A percentile compares a stretch with the other conserved stretches of the same genome.
Evolutionary conservation across 2,888 invertebrate species (phyloP).

Genomic region (Blastobasis lacticolella): DNA sequence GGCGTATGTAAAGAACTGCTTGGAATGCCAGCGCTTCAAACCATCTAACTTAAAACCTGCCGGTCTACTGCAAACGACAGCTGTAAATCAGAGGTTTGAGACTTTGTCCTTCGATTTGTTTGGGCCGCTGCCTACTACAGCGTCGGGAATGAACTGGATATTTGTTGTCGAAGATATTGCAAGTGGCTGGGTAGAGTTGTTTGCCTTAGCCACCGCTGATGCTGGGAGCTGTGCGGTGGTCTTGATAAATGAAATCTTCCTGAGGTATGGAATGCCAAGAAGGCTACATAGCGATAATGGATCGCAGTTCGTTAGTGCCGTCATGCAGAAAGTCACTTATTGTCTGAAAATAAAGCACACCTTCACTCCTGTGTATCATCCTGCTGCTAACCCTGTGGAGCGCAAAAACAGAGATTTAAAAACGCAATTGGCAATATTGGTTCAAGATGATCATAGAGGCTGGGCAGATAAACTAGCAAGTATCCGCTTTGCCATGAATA

Average conservation of each 20-base stretch:
- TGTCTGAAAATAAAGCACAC: slow-evolving; percentile 23
- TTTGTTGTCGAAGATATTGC: slow-evolving; percentile 16
- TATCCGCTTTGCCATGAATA: slow-evolving; percentile 14
- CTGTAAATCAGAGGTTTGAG: slow-evolving; percentile 12
- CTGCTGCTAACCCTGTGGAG: slow-evolving; percentile 30
- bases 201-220: slow-evolving; percentile 23
- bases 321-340: slow-evolving; percentile 17
- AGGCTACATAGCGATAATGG: slow-evolving; percentile 15
- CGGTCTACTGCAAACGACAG: slow-evolving; percentile 11
- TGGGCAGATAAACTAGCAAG: slow-evolving; percentile 10
- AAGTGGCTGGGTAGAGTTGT: slow-evolving; percentile 23
- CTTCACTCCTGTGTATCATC: slow-evolving; percentile 25
- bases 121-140: slow-evolving; percentile 11
- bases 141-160: slow-evolving; percentile 9
- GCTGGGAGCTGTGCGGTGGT: slow-evolving; percentile 23
- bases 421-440: slow-evolving; percentile 13
- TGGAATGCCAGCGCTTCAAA: slow-evolving; percentile 13
- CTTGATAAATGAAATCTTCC: slow-evolving; percentile 24
- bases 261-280: slow-evolving; percentile 15
- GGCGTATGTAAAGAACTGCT: slow-evolving; percentile 7
- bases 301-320: background rate
- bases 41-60: slow-evolving; percentile 9
- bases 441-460: slow-evolving; percentile 17
- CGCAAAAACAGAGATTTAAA: no score
- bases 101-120: slow-evolving; percentile 14